A percentile compares a stretch with the other conserved stretches of the same genome.
Evolutionary conservation across 2,113 vertebrate genomes (phyloP).

Genomic region (Suricata suricatta): DNA sequence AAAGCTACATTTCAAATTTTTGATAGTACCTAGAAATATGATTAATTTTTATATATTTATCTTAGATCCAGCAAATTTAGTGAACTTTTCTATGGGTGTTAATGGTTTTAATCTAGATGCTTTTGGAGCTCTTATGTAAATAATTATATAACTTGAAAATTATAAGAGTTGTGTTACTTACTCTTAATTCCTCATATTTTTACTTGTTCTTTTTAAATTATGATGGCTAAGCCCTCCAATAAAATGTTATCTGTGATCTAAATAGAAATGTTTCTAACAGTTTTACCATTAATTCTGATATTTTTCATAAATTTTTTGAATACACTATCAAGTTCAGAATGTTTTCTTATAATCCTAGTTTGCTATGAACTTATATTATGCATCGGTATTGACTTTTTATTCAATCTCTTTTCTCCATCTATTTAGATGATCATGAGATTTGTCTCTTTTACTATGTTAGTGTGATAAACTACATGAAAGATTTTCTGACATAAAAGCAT

Average conservation of each 20-base stretch:
- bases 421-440: neutral
- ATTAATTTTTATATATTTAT: neutral
- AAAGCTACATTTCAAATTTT: neutral
- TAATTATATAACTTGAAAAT: neutral
- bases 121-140: neutral
- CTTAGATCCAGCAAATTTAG: neutral
- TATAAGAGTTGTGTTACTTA: neutral
- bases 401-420: neutral
- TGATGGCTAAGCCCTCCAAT: neutral
- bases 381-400: neutral
- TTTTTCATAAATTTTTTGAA: neutral
- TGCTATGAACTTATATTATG: neutral
- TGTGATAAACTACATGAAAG: constrained; percentile 2
- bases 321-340: neutral
- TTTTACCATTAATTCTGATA: neutral
- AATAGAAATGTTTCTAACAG: neutral
- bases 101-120: neutral
- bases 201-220: constrained; percentile 16
- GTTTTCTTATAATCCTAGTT: neutral
- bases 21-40: neutral
- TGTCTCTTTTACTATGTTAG: constrained; percentile 17
- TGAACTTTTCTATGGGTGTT: neutral
- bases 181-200: constrained; percentile 27
- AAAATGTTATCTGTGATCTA: neutral
- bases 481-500: constrained; percentile 23